These are phyloP conservation scores for Mormyrus hasselquistii DNA, from an alignment of 2,797 vertebrate genomes.

Conservation along the genomic window DNA sequence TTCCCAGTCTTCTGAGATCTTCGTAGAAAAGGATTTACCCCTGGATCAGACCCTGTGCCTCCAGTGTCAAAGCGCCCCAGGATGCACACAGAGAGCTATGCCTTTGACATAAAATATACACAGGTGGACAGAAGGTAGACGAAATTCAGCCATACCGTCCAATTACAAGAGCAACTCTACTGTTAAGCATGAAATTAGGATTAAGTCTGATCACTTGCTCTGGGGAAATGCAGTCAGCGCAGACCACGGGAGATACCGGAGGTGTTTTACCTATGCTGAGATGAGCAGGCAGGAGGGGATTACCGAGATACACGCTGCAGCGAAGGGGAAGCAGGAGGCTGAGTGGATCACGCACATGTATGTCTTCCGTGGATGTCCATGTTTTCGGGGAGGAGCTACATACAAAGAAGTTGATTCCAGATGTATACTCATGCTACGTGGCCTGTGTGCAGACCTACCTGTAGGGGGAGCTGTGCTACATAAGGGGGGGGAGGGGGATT, in stretches of 20 bases:
- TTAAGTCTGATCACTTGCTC: neutral
- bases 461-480: conserved; percentile 8
- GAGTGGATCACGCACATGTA: neutral
- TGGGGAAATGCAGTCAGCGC: neutral
- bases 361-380: neutral
- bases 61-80: neutral
- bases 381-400: neutral
- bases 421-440: neutral
- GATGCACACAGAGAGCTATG: neutral
- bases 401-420: no score
- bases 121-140: neutral
- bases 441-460: neutral
- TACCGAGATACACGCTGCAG: neutral
- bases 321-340: neutral
- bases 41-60: neutral
- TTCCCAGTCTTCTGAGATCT: conserved; percentile 30
- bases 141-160: neutral
- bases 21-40: conserved; percentile 26
- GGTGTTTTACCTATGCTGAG: neutral
- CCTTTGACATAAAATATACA: neutral
- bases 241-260: neutral
- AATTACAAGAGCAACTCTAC: neutral
- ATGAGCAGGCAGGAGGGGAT: neutral
- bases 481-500: neutral
- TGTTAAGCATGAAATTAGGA: neutral